Base-by-base conservation (phyloP, 2,888 invertebrate genomes). In the Cephus spinipes region DNA sequence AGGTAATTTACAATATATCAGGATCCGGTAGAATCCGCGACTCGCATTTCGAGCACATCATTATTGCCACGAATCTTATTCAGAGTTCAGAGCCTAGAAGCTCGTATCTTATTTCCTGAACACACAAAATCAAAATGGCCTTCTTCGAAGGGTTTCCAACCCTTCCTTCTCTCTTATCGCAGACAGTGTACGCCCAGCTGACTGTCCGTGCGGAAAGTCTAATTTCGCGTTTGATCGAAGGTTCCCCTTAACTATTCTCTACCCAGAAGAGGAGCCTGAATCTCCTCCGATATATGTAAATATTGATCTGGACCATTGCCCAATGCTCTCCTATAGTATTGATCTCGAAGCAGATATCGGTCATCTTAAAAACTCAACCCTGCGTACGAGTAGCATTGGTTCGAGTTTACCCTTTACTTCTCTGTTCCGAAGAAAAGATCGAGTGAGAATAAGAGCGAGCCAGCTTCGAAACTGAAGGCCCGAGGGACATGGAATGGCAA, bases 161-260 rank as follows among this genome's bases (percentile, higher is more conserved):
- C 77, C 78, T 81, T 80, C 80, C 77, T 55, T 55, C 40, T 9
- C 40, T 80, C 77, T 77, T 77, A 36, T 74, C 73, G 73, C 69
- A 81, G 74, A 55, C 75, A 55, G 40, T 55, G 55, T 40, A 32
- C 75, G 74, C 68, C 32, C 73, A 77, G 74, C 82, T 82, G 81
- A 78, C 78, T 78, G 79, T 36, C 77, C 77, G 79, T 73, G 76
- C 81, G 81, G 79, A 79, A 82, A 82, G 79, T 82, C 80, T 81
- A 82, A 80, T 82, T 82, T 82, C 81, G 80, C 81, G 80, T 82
- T 82, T 82, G 80, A 82, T 82, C 82, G 76, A 80, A 81, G 78
- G 78, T 82, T 79, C 76, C 77, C 75, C 78, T 76, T 74, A 82
- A 79, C 78, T 75, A 79, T 80, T 76, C 73, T 55, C 40, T 23